Evolutionary conservation across 2,797 vertebrate species (phyloP).

Genomic region (Neoniphon sammara): DNA sequence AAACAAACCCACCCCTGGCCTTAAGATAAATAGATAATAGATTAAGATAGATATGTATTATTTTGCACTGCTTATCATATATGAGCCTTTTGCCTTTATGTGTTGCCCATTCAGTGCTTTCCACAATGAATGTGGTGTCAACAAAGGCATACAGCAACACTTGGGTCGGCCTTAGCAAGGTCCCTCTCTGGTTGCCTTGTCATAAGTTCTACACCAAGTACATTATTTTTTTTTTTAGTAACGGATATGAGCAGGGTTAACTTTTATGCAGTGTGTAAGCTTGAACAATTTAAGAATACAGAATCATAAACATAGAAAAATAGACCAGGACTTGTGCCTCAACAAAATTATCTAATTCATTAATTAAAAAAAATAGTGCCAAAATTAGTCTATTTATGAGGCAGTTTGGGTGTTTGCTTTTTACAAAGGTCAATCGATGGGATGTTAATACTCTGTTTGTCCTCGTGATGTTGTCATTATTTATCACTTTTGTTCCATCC

Average conservation of each 20-base stretch:
- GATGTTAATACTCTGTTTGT: background rate
- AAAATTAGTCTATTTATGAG: background rate
- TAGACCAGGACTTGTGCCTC: background rate
- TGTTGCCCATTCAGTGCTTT: slow-evolving; percentile 75
- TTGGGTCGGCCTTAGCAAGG: slow-evolving; percentile 75
- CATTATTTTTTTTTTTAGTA: slow-evolving; percentile 2
- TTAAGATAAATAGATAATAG: too few species aligned
- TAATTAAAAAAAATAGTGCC: background rate
- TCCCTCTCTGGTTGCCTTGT: slow-evolving; percentile 53
- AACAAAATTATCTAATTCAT: background rate
- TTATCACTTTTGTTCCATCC: background rate
- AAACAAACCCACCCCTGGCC: too few species aligned
- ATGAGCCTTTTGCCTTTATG: slow-evolving; percentile 64
- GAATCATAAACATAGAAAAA: too few species aligned
- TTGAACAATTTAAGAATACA: too few species aligned
- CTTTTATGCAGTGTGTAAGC: background rate
- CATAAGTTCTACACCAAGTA: slow-evolving; percentile 74
- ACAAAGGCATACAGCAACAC: slow-evolving; percentile 72
- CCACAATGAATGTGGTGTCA: slow-evolving; percentile 76
- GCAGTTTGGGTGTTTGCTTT: background rate
- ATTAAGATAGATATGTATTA: background rate
- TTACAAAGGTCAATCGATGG: background rate
- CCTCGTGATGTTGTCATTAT: background rate
- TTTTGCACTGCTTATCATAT: background rate
- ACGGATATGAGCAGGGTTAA: background rate